Conservation (phyloP, 2,888 invertebrate species). For the Aquatica leii region DNA sequence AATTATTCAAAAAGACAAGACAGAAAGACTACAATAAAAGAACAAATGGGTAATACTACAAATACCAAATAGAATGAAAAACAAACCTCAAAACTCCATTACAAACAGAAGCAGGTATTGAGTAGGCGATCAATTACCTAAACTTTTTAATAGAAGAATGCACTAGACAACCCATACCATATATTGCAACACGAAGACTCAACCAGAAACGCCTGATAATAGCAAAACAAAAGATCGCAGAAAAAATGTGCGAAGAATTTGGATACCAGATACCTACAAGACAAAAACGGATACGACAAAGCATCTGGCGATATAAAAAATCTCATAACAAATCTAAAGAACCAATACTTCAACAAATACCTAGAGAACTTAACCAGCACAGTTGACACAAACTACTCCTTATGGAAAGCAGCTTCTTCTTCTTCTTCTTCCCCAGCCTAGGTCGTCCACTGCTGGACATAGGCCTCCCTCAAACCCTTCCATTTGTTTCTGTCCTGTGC, state of each 20-base stretch:
- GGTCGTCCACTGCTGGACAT: too few relatives aligned
- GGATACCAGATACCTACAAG: too few relatives aligned
- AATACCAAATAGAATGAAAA: background rate
- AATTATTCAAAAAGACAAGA: background rate
- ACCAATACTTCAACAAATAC: too few relatives aligned
- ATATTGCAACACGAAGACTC: conserved; percentile 1
- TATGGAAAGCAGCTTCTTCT: too few relatives aligned
- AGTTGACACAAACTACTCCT: too few relatives aligned
- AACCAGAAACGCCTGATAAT: background rate
- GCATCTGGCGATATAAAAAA: too few relatives aligned
- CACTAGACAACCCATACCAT: background rate
- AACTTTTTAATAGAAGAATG: background rate
- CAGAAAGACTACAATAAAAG: background rate
- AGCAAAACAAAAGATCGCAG: background rate
- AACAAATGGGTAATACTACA: background rate
- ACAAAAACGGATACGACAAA: too few relatives aligned
- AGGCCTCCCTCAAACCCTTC: too few relatives aligned
- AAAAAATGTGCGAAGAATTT: conserved; percentile 3
- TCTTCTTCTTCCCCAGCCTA: too few relatives aligned
- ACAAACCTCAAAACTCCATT: background rate
- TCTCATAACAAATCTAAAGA: too few relatives aligned
- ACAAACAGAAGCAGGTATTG: background rate
- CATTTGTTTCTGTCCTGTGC: too few relatives aligned
- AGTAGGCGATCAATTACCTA: background rate
- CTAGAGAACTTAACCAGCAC: too few relatives aligned